Percentiles rank a stretch among this genome's conserved stretches.
Evolutionary conservation across 1,140 invertebrate genomes (phyloP).

Genomic region (Protaetia brevitarsis): DNA sequence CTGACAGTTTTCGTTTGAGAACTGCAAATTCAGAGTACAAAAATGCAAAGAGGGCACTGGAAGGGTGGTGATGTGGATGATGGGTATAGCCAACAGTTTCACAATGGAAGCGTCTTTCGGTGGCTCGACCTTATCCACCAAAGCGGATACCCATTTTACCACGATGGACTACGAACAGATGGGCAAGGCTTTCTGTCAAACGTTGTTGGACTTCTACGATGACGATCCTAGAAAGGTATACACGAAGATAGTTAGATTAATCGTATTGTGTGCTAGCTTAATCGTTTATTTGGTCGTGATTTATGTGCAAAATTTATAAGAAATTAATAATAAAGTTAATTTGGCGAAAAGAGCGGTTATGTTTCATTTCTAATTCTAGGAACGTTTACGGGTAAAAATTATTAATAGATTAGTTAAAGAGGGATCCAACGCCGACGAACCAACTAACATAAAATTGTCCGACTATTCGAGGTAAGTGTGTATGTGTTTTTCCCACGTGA

Average conservation of each 20-base stretch:
- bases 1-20: conserved; percentile 85
- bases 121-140: conserved; percentile 75
- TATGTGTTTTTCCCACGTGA: background rate
- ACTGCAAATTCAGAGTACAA: conserved; percentile 90
- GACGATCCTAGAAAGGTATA: conserved; percentile 78
- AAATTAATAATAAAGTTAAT: background rate
- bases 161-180: conserved; percentile 77
- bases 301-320: background rate
- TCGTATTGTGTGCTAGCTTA: background rate
- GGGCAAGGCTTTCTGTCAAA: conserved; percentile 88
- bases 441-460: conserved; percentile 77
- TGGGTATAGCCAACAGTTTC: conserved; percentile 91
- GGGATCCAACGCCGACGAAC: conserved; percentile 83
- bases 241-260: background rate
- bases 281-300: background rate
- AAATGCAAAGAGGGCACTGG: conserved; percentile 91
- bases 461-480: conserved; percentile 77
- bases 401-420: conserved; percentile 73
- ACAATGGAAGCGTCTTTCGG: conserved; percentile 93
- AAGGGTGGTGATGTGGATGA: conserved; percentile 88
- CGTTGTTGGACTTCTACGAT: conserved; percentile 85
- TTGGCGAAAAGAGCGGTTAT: background rate
- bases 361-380: conserved; percentile 52
- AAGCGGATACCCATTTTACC: conserved; percentile 83
- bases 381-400: conserved; percentile 74